A percentile compares a stretch with the other conserved stretches of the same genome.
phyloP scores from a whole-genome alignment of 2,888 invertebrate species.

The Arenicola marina region DNA sequence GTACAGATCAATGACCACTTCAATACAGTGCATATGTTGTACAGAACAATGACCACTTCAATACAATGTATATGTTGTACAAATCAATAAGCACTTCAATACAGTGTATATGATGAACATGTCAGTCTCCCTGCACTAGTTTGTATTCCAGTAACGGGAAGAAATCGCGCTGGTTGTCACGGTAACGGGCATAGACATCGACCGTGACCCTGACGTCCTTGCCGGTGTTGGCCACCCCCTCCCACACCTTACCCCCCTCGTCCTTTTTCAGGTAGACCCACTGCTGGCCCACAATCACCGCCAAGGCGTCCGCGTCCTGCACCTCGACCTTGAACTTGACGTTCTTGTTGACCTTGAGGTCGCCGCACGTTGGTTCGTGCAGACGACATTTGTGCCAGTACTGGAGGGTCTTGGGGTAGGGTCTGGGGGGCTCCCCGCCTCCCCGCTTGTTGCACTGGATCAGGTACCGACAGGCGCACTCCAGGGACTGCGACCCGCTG shows the following conservation, averaged over 20 bases:
- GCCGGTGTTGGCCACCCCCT: conserved; percentile 48
- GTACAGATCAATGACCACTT: too few relatives aligned
- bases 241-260: conserved; percentile 49
- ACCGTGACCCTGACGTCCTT: conserved; percentile 35
- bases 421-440: conserved; percentile 25
- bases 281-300: conserved; percentile 48
- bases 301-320: conserved; percentile 51
- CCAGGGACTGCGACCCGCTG: conserved; percentile 35
- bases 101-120: too few relatives aligned
- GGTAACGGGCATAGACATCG: conserved; percentile 49
- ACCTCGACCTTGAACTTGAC: conserved; percentile 53
- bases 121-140: conserved; percentile 34
- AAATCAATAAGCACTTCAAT: too few relatives aligned
- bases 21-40: too few relatives aligned
- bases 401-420: conserved; percentile 51
- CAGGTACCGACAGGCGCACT: conserved; percentile 53
- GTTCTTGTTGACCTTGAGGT: conserved; percentile 50
- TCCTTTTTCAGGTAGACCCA: conserved; percentile 52
- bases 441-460: conserved; percentile 53
- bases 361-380: conserved; percentile 54
- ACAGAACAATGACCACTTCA: too few relatives aligned
- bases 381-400: conserved; percentile 53
- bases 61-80: too few relatives aligned
- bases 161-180: conserved; percentile 46
- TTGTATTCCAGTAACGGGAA: conserved; percentile 52